Evolutionary conservation across 2,888 invertebrate species (phyloP).

Genomic region (Sarcophaga carnaria): DNA sequence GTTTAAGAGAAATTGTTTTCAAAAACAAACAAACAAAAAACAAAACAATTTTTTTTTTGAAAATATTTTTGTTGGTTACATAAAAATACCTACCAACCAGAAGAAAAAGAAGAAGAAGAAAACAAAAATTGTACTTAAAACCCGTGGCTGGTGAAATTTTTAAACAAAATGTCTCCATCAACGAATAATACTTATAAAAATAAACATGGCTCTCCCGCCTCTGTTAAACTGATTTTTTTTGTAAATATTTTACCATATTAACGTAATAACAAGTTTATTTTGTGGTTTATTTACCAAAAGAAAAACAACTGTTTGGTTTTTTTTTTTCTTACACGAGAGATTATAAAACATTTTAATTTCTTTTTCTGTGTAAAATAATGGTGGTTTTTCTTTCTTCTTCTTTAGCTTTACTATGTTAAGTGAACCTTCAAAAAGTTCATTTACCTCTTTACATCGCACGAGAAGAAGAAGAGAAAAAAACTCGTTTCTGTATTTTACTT

Average conservation of each 20-base stretch:
- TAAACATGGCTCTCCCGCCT: slow-evolving; percentile 47
- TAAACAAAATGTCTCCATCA: slow-evolving; percentile 26
- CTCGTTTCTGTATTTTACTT: slow-evolving; percentile 33
- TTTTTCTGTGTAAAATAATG: neutral
- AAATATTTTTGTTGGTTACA: neutral
- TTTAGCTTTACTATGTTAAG: slow-evolving; percentile 76
- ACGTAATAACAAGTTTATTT: slow-evolving; percentile 70
- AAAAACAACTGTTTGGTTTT: slow-evolving; percentile 33
- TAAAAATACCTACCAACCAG: neutral
- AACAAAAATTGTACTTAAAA: slow-evolving; percentile 3
- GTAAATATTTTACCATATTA: slow-evolving; percentile 18
- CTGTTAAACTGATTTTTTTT: neutral
- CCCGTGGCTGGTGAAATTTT: slow-evolving; percentile 61
- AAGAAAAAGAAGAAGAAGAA: neutral
- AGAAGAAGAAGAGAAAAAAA: slow-evolving; percentile 44
- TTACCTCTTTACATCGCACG: slow-evolving; percentile 75
- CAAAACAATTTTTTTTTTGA: slow-evolving; percentile 1
- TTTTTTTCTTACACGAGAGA: neutral
- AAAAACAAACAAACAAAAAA: slow-evolving; percentile 35
- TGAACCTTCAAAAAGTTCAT: slow-evolving; percentile 82
- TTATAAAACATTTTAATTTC: slow-evolving; percentile 49
- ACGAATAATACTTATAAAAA: neutral
- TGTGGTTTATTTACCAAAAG: slow-evolving; percentile 57
- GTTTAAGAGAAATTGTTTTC: neutral
- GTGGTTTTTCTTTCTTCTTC: slow-evolving; percentile 9